phyloP scores from a whole-genome alignment of 2,113 vertebrate genomes.

The Alexandromys fortis region DNA sequence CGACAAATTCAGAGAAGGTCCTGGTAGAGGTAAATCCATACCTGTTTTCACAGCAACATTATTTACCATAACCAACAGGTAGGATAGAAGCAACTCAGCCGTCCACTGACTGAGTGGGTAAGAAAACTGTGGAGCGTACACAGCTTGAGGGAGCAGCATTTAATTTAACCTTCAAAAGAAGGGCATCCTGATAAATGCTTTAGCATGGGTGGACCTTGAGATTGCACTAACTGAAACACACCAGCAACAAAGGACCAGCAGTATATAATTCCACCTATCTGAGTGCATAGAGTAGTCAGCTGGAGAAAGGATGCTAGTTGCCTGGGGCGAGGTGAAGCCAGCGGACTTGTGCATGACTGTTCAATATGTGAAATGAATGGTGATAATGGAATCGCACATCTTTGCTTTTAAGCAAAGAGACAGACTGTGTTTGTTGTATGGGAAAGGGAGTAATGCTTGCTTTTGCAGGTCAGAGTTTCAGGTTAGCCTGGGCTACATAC shows the following conservation, averaged over 20 bases:
- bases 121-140: neutral
- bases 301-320: neutral
- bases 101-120: neutral
- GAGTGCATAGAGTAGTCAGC: neutral
- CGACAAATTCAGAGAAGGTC: neutral
- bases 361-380: neutral
- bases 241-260: neutral
- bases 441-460: neutral
- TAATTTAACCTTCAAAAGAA: neutral
- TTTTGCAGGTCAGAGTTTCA: neutral
- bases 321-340: neutral
- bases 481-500: neutral
- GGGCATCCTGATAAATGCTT: neutral
- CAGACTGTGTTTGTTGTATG: neutral
- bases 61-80: neutral
- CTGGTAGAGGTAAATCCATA: neutral
- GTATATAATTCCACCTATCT: neutral
- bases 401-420: neutral
- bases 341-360: neutral
- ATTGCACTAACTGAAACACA: neutral
- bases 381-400: neutral
- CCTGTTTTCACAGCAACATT: neutral
- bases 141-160: neutral
- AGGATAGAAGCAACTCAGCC: neutral
- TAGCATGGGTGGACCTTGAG: neutral